Conservation (phyloP, 2,113 vertebrate genomes). For the Gallinago undulata region DNA sequence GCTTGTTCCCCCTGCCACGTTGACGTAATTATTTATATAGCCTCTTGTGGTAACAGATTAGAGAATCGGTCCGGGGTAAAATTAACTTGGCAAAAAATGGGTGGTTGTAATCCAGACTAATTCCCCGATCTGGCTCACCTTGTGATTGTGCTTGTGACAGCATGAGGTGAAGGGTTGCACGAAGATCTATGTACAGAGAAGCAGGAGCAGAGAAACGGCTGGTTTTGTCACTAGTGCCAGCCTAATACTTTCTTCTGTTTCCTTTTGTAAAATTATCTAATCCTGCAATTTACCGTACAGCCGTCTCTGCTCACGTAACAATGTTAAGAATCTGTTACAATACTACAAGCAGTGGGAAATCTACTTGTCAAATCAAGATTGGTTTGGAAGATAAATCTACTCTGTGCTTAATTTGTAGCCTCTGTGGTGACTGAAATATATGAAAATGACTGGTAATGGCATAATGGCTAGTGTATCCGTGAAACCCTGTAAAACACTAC, state of each 20-base stretch:
- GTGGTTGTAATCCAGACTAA: constrained; percentile 46
- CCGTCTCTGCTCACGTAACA: not conserved
- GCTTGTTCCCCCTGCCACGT: not conserved
- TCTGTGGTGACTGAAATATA: not conserved
- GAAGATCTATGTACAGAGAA: not conserved
- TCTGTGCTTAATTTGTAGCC: not conserved
- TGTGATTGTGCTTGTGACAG: constrained; percentile 26
- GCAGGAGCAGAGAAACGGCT: not conserved
- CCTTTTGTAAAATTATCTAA: not conserved
- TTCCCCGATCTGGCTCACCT: constrained; percentile 42
- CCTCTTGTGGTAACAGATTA: not conserved
- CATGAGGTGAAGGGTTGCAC: not conserved
- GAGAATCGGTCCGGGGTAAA: constrained; percentile 5
- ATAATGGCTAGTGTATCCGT: not conserved
- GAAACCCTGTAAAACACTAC: not conserved
- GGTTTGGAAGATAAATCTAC: not conserved
- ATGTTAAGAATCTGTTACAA: not conserved
- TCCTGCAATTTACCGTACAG: not conserved
- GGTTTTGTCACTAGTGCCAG: not conserved
- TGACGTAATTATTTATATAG: not conserved
- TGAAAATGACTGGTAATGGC: not conserved
- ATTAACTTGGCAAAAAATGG: constrained; percentile 42
- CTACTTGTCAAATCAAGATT: not conserved
- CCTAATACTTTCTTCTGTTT: not conserved
- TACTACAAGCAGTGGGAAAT: not conserved